Evolutionary conservation across 2,888 invertebrate species (phyloP).

Genomic region (Eledona agricola): DNA sequence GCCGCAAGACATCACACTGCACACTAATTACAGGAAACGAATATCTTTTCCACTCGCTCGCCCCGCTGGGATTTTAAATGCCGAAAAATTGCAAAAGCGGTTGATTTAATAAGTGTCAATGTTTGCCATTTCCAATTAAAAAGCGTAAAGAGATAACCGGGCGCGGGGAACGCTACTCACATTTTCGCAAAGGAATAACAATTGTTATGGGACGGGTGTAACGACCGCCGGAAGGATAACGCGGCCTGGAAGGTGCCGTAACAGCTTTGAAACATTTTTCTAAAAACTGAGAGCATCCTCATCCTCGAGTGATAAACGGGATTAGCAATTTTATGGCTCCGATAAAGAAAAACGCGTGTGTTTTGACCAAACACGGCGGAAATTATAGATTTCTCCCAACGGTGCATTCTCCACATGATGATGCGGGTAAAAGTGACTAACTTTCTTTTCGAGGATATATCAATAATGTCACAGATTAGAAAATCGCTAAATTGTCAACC

Average conservation of each 20-base stretch:
- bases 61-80: constrained; percentile 11
- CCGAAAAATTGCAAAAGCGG: constrained; percentile 2
- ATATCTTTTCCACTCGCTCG: constrained; percentile 6
- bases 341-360: constrained; percentile 8
- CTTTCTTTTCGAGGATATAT: constrained; percentile 33
- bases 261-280: too few species aligned
- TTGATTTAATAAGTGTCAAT: background rate
- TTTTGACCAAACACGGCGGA: constrained; percentile 4
- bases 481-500: constrained; percentile 29
- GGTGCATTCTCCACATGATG: constrained; percentile 34
- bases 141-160: background rate
- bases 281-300: too few species aligned
- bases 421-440: constrained; percentile 37
- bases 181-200: constrained; percentile 2
- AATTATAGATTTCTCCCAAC: constrained; percentile 27
- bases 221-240: constrained; percentile 6
- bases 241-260: constrained; percentile 2
- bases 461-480: constrained; percentile 30
- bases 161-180: constrained; percentile 1
- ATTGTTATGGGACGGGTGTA: constrained; percentile 5
- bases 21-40: constrained; percentile 17
- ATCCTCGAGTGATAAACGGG: too few species aligned
- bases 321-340: constrained; percentile 6
- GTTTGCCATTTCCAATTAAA: constrained; percentile 1
- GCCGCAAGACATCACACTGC: constrained; percentile 15